Conservation (phyloP, 1,140 invertebrate species). For the Dendroctonus valens region DNA sequence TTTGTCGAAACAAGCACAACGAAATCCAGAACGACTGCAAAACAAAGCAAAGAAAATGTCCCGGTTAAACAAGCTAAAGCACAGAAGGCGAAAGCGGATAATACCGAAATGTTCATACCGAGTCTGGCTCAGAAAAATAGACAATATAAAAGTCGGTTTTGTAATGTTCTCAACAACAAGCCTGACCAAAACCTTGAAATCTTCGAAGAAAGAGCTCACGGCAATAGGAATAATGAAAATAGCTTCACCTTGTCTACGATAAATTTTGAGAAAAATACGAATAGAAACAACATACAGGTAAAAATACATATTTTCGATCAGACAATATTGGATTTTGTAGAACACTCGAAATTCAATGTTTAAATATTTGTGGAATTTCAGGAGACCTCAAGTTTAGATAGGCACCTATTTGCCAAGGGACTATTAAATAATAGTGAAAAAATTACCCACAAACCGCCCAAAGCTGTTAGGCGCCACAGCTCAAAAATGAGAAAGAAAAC, state of each 20-base stretch:
- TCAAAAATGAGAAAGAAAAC: constrained; percentile 46
- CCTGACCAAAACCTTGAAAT: constrained; percentile 46
- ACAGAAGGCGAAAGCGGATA: constrained; percentile 20
- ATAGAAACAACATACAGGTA: constrained; percentile 51
- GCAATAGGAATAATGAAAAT: constrained; percentile 44
- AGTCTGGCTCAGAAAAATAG: constrained; percentile 53
- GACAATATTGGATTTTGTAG: background rate
- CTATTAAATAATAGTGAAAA: constrained; percentile 43
- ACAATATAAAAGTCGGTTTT: constrained; percentile 56
- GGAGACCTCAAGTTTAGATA: constrained; percentile 54
- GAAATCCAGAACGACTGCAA: constrained; percentile 43
- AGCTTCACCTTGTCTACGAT: constrained; percentile 49
- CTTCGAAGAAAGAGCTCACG: constrained; percentile 35
- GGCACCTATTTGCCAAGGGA: constrained; percentile 53
- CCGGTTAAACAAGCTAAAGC: constrained; percentile 47
- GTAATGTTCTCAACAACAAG: constrained; percentile 49
- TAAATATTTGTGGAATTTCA: background rate
- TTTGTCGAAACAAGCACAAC: constrained; percentile 53
- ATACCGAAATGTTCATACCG: constrained; percentile 54
- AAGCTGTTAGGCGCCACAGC: constrained; percentile 50
- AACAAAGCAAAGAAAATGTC: constrained; percentile 40
- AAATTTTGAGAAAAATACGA: constrained; percentile 55
- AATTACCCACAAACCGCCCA: constrained; percentile 59
- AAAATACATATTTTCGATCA: background rate
- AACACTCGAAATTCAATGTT: background rate